Evolutionary conservation across 2,797 vertebrate genomes (phyloP).

Genomic region (Falco cherrug): DNA sequence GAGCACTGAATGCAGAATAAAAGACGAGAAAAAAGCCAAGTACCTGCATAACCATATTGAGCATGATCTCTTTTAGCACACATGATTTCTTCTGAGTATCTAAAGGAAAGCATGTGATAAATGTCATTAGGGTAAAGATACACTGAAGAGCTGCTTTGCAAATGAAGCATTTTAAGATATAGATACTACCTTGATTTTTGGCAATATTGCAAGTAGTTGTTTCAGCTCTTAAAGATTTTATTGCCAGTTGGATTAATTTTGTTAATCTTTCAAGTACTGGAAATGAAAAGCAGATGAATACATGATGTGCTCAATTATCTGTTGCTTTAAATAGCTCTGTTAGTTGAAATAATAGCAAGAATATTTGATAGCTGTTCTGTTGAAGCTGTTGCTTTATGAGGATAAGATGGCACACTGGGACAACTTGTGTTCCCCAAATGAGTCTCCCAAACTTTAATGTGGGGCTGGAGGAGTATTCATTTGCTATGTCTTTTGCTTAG

Average conservation of each 20-base stretch:
- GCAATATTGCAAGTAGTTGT: not conserved
- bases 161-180: not conserved
- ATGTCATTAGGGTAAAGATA: not conserved
- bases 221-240: constrained; percentile 20
- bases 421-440: not conserved
- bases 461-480: not conserved
- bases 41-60: not conserved
- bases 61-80: not conserved
- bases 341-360: constrained; percentile 40
- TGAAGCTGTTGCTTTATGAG: not conserved
- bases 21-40: not conserved
- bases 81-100: not conserved
- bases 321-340: constrained; percentile 9
- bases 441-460: not conserved
- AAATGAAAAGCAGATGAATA: constrained; percentile 34
- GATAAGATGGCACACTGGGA: not conserved
- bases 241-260: not conserved
- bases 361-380: not conserved
- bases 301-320: constrained; percentile 16
- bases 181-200: not conserved
- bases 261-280: constrained; percentile 10
- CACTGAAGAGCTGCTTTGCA: not conserved
- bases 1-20: not conserved
- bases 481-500: not conserved
- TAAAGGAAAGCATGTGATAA: not conserved